Conservation (phyloP, 2,888 invertebrate species). For the Mycogona germanica region DNA sequence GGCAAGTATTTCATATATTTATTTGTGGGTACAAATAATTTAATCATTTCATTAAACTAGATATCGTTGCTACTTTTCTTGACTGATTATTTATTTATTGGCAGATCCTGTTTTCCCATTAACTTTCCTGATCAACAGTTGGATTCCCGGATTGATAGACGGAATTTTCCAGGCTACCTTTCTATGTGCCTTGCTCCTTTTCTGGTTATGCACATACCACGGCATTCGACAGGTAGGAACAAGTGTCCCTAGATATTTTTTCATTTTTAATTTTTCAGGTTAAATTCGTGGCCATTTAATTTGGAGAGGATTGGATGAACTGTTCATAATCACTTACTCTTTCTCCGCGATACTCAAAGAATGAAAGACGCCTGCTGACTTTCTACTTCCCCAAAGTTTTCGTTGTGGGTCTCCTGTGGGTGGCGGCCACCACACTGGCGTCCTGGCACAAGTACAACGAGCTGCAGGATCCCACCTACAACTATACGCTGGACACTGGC, state of each 20-base stretch:
- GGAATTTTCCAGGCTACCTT: slow-evolving; percentile 82
- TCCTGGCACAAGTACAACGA: slow-evolving; percentile 85
- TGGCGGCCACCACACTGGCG: slow-evolving; percentile 69
- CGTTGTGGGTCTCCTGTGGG: slow-evolving; percentile 74
- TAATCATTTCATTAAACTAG: not conserved
- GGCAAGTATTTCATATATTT: slow-evolving; percentile 43
- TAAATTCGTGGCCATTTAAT: not conserved
- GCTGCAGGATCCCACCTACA: slow-evolving; percentile 80
- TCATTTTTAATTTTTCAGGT: no score
- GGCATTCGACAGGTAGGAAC: slow-evolving; percentile 69
- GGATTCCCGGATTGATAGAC: slow-evolving; percentile 85
- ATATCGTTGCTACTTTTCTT: not conserved
- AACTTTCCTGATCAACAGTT: slow-evolving; percentile 74
- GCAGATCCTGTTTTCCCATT: slow-evolving; percentile 89
- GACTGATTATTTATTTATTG: slow-evolving; percentile 26
- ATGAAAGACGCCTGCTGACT: slow-evolving; percentile 66
- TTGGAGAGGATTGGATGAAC: not conserved
- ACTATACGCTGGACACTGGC: slow-evolving; percentile 68
- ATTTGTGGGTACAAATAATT: not conserved
- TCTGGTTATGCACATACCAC: slow-evolving; percentile 93
- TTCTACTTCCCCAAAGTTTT: slow-evolving; percentile 87
- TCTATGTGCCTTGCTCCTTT: slow-evolving; percentile 70
- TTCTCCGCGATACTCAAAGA: slow-evolving; percentile 43
- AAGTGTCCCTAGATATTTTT: slow-evolving; percentile 2
- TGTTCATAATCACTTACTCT: not conserved